Percentiles rank a stretch among this genome's conserved stretches.
Evolutionary conservation across 1,140 invertebrate species (phyloP).

Genomic region (Formica exsecta): DNA sequence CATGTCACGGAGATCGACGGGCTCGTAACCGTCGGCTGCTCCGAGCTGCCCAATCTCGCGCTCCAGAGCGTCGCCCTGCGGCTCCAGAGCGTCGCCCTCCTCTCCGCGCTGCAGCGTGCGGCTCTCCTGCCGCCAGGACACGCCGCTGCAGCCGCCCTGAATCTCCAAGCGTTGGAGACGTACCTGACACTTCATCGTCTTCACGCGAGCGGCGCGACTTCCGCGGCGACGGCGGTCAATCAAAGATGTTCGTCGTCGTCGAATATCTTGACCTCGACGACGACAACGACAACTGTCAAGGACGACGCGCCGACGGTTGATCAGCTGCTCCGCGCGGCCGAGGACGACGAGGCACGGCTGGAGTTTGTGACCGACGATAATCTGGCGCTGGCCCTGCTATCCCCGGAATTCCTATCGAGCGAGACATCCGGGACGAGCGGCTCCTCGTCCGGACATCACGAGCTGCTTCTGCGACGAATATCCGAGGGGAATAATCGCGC

Average conservation of each 20-base stretch:
- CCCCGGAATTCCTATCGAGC: slow-evolving; percentile 78
- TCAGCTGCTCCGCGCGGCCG: slow-evolving; percentile 55
- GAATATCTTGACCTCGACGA: too few species aligned
- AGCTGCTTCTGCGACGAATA: slow-evolving; percentile 81
- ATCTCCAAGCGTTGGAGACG: slow-evolving; percentile 93
- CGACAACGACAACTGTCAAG: slow-evolving; percentile 16
- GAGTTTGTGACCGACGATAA: slow-evolving; percentile 86
- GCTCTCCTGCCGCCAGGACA: slow-evolving; percentile 92
- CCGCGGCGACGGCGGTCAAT: slow-evolving; percentile 71
- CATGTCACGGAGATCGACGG: background rate
- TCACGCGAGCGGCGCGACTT: slow-evolving; percentile 84
- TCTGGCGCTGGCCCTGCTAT: slow-evolving; percentile 78
- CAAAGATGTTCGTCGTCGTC: slow-evolving; percentile 58
- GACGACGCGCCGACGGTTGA: slow-evolving; percentile 57
- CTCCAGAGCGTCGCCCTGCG: slow-evolving; percentile 89
- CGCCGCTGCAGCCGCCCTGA: slow-evolving; percentile 92
- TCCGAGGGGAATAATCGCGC: slow-evolving; percentile 70
- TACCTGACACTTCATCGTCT: slow-evolving; percentile 93
- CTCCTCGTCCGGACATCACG: slow-evolving; percentile 78
- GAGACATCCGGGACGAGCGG: slow-evolving; percentile 82
- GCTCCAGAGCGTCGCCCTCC: slow-evolving; percentile 90
- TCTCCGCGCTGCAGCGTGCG: slow-evolving; percentile 91
- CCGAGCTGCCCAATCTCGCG: slow-evolving; percentile 81
- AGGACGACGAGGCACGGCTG: slow-evolving; percentile 82
- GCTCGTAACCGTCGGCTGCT: slow-evolving; percentile 55